These are phyloP conservation scores for Heliocidaris erythrogramma DNA, from an alignment of 35 echinoderm and acorn worm genomes.

Conservation along the genomic window DNA sequence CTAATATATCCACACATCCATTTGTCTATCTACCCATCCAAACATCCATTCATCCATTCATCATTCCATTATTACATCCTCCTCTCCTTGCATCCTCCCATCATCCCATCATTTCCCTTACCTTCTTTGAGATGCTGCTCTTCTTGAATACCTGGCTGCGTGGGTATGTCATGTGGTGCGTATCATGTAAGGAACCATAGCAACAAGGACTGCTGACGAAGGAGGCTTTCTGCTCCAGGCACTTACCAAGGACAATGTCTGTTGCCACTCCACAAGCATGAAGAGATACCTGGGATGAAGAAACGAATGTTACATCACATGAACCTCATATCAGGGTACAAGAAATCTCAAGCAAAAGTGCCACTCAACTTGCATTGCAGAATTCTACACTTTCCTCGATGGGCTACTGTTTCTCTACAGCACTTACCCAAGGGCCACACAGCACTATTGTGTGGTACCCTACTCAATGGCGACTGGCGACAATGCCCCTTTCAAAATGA, in stretches of 20 bases:
- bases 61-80: too few relatives aligned
- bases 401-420: too few relatives aligned
- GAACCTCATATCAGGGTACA: neutral
- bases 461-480: too few relatives aligned
- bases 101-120: conserved; percentile 34
- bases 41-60: too few relatives aligned
- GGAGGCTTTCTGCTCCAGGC: conserved; percentile 59
- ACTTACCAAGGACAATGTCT: conserved; percentile 90
- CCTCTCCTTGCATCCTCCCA: too few relatives aligned
- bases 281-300: conserved; percentile 76
- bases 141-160: conserved; percentile 61
- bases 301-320: neutral
- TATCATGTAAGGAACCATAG: conserved; percentile 78
- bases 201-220: conserved; percentile 91
- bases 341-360: neutral
- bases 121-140: conserved; percentile 58
- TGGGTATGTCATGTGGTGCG: conserved; percentile 84
- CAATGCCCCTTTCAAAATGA: too few relatives aligned
- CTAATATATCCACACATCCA: too few relatives aligned
- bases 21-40: too few relatives aligned
- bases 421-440: too few relatives aligned
- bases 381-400: neutral
- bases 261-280: conserved; percentile 99
- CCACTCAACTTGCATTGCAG: neutral
- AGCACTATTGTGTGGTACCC: too few relatives aligned